A percentile compares a stretch with the other conserved stretches of the same genome.
Evolutionary conservation across 2,888 invertebrate species (phyloP).

Genomic region (Diaperis boleti): DNA sequence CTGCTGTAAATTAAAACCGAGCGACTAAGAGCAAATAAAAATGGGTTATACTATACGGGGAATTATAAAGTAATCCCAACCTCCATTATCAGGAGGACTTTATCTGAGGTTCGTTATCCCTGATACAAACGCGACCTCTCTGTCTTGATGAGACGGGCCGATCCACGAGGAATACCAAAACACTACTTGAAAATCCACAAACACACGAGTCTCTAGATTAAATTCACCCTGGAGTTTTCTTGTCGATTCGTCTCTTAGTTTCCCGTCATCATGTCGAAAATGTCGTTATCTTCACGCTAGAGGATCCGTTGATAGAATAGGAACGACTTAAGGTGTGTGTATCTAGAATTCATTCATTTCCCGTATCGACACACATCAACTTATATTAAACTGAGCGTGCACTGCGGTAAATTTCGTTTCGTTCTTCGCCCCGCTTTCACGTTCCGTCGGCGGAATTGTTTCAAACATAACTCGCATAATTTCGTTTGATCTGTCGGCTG

Average conservation of each 20-base stretch:
- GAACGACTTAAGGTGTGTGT: slow-evolving; percentile 54
- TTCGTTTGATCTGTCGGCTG: slow-evolving; percentile 48
- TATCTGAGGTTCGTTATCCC: slow-evolving; percentile 59
- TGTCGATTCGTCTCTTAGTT: slow-evolving; percentile 66
- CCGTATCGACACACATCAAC: slow-evolving; percentile 46
- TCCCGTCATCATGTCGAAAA: slow-evolving; percentile 65
- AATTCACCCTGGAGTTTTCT: slow-evolving; percentile 64
- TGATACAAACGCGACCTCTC: slow-evolving; percentile 58
- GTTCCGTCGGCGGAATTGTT: slow-evolving; percentile 37
- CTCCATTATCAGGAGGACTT: slow-evolving; percentile 54
- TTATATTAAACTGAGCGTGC: slow-evolving; percentile 47
- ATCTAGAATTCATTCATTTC: slow-evolving; percentile 48
- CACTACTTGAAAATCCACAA: slow-evolving; percentile 67
- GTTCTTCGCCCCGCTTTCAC: slow-evolving; percentile 7
- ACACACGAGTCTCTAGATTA: slow-evolving; percentile 64
- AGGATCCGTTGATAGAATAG: slow-evolving; percentile 61
- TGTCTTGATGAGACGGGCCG: slow-evolving; percentile 63
- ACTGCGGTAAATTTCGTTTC: slow-evolving; percentile 36
- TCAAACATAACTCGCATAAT: slow-evolving; percentile 47
- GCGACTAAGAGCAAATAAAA: slow-evolving; percentile 27
- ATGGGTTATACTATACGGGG: slow-evolving; percentile 19
- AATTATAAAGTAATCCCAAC: slow-evolving; percentile 54
- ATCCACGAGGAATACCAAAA: slow-evolving; percentile 65
- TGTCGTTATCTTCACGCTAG: slow-evolving; percentile 65
- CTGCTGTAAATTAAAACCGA: slow-evolving; percentile 42